Conservation (phyloP, 2,797 vertebrate species). For the Phrynocephalus forsythii region DNA sequence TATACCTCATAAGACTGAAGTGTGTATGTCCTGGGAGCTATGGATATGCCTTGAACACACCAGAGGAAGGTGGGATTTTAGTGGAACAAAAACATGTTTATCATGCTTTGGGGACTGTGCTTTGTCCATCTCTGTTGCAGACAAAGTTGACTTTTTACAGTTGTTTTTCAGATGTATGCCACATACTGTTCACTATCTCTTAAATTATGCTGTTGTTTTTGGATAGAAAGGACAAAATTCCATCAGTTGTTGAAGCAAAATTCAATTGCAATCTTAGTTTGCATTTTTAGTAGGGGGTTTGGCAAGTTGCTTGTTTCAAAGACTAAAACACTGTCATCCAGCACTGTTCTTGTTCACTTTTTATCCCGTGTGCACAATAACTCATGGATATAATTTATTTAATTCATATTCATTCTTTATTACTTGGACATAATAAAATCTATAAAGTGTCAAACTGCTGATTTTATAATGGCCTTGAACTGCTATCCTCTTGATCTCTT, state of each 20-base stretch:
- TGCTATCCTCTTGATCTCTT: neutral
- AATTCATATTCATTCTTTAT: neutral
- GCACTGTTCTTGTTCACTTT: neutral
- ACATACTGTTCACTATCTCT: neutral
- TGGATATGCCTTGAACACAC: too few species aligned
- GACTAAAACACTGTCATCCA: neutral
- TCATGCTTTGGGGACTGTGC: too few species aligned
- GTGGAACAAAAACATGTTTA: too few species aligned
- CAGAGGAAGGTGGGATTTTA: too few species aligned
- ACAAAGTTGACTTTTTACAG: too few species aligned
- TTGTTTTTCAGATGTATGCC: neutral
- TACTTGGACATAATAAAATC: too few species aligned
- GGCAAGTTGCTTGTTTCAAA: neutral
- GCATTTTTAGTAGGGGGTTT: neutral
- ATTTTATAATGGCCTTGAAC: neutral
- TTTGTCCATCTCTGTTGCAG: too few species aligned
- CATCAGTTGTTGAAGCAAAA: neutral
- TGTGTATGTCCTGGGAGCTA: too few species aligned
- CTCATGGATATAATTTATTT: neutral
- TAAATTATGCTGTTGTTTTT: neutral
- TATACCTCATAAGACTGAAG: too few species aligned
- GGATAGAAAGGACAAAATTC: neutral
- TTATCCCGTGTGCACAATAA: neutral
- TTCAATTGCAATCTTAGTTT: neutral
- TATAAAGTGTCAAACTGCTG: too few species aligned